Evolutionary conservation across 1,140 invertebrate genomes (phyloP), one percentile per base, ranked within the genome.

Genomic region (Brachionus calyciflorus): DNA sequence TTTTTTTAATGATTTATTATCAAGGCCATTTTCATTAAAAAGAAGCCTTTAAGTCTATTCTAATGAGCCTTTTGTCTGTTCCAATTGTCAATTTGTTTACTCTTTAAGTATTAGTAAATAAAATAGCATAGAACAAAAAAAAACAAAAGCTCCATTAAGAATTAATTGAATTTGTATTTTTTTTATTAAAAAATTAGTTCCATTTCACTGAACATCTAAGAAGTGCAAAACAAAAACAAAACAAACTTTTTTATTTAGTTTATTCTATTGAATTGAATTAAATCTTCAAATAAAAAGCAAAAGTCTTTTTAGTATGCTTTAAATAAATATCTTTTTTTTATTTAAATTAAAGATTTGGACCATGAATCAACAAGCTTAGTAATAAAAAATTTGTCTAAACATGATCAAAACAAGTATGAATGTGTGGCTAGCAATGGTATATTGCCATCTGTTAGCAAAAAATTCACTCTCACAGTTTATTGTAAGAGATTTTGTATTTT

Each of bases 401-500:
- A 73, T 41, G 46, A 73, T 33, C 33, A 73, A 3, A 55, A 40
- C 14, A 73, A 73, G 40, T 73, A 73, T 55, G 69, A 73, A 73
- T 73, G 69, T 51, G 69, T 73, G 12, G 69, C 69, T 49, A 73
- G 69, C 28, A 73, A 73, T 55, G 69, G 69, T 55, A 73, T 73
- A 21, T 26, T 73, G 28, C 69, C 69, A 40, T 73, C 69, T 51
- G 69, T 73, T 28, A 73, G 69, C 33, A 73, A 73, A 40, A 49
- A 55, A 49, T 73, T 73, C 30, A 73, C 69, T 51, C 28, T 73
- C 0, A 73, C 46, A 21, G 69, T 73, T 21, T 73, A 73, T 73
- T 73, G 69, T 73, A 73, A 73, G 46, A 51, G 21, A 30, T 19
- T 37, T 37, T 40, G 14, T 17, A 37, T 40, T 3, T 63, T 63